These are phyloP conservation scores for Bufo gargarizans DNA, from an alignment of 2,113 vertebrate genomes.

Conservation along the genomic window DNA sequence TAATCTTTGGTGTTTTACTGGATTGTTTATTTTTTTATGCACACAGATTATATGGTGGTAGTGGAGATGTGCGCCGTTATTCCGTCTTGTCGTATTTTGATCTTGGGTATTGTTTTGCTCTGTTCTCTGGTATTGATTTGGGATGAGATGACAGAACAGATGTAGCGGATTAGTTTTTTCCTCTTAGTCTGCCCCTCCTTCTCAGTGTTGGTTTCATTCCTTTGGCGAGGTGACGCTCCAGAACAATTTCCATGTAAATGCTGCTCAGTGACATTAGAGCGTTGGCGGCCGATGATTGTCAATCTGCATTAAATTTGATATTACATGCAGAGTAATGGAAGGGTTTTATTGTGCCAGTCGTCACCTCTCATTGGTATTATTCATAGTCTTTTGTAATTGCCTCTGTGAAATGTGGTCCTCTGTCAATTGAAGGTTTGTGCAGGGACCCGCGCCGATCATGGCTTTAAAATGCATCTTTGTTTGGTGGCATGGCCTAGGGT, in stretches of 20 bases:
- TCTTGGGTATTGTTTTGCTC: not conserved
- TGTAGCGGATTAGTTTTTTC: not conserved
- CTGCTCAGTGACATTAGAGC: not conserved
- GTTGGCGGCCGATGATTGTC: not conserved
- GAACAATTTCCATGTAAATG: not conserved
- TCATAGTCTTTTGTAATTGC: not conserved
- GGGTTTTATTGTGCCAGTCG: not conserved
- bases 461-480: not conserved
- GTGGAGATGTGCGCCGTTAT: not conserved
- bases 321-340: not conserved
- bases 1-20: not conserved
- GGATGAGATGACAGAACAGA: not conserved
- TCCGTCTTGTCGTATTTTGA: not conserved
- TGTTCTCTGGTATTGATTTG: not conserved
- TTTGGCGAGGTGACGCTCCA: not conserved
- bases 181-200: not conserved
- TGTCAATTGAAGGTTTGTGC: not conserved
- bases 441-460: not conserved
- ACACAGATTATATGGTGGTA: not conserved
- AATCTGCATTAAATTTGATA: not conserved
- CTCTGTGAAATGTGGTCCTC: not conserved
- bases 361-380: not conserved
- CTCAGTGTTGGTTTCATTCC: not conserved
- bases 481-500: not conserved
- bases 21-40: not conserved